Percentiles rank a stretch among this genome's conserved stretches.
Conservation (phyloP, 2,888 invertebrate species). For the Rhingia campestris region DNA sequence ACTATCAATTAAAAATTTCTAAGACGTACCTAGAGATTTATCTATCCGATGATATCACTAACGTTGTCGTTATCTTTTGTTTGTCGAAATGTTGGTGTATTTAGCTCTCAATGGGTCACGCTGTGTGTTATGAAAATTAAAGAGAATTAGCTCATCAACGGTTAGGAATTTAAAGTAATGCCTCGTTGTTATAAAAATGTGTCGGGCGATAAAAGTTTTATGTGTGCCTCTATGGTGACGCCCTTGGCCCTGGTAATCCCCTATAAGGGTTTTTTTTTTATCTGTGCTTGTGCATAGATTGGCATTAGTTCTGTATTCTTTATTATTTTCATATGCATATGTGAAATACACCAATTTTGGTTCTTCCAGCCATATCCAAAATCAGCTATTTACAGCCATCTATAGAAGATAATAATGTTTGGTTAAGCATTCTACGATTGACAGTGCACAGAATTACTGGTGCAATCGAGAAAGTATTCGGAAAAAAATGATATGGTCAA, state of each 20-base stretch:
- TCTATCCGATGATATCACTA: conserved; percentile 62
- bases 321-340: too few species aligned
- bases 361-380: too few species aligned
- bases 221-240: not conserved
- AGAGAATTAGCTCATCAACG: conserved; percentile 25
- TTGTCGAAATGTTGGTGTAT: not conserved
- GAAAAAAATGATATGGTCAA: too few species aligned
- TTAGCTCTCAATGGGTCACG: not conserved
- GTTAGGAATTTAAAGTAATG: conserved; percentile 29
- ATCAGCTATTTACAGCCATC: too few species aligned
- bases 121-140: conserved; percentile 1
- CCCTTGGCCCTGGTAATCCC: conserved; percentile 16
- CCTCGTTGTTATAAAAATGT: conserved; percentile 13
- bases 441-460: too few species aligned
- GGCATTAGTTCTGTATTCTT: too few species aligned
- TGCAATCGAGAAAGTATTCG: too few species aligned
- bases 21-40: conserved; percentile 18
- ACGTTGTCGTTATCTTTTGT: conserved; percentile 31
- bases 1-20: conserved; percentile 24
- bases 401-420: too few species aligned
- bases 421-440: too few species aligned
- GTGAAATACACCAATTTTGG: too few species aligned
- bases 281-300: not conserved
- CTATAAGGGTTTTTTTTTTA: not conserved
- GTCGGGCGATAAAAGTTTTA: conserved; percentile 3